Evolutionary conservation across 2,888 invertebrate species (phyloP).

Genomic region (Hemithea aestivaria): DNA sequence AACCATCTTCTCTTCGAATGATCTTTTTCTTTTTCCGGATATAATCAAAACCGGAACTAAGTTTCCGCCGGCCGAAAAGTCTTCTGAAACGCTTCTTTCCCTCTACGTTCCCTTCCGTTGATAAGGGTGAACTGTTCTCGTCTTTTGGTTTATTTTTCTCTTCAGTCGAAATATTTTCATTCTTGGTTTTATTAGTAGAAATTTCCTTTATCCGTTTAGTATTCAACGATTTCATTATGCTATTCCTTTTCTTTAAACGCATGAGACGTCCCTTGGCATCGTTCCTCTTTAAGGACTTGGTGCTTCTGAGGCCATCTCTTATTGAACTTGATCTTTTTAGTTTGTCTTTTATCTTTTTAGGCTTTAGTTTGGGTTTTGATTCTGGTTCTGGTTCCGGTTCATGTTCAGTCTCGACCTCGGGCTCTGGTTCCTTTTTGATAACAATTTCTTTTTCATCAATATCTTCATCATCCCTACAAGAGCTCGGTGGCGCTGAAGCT

Average conservation of each 20-base stretch:
- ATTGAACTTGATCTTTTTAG: constrained; percentile 64
- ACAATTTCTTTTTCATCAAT: constrained; percentile 46
- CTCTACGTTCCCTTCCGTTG: constrained; percentile 53
- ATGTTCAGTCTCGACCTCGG: not conserved
- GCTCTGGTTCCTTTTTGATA: constrained; percentile 53
- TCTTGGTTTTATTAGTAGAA: constrained; percentile 52
- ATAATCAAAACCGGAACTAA: constrained; percentile 92
- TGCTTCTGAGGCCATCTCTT: constrained; percentile 70
- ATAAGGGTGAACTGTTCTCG: constrained; percentile 45
- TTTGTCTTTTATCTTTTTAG: constrained; percentile 68
- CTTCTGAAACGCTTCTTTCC: constrained; percentile 79
- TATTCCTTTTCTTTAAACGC: constrained; percentile 71
- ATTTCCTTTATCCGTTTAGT: constrained; percentile 67
- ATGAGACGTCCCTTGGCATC: constrained; percentile 67
- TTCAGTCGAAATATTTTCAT: constrained; percentile 49
- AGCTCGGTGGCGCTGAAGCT: constrained; percentile 88
- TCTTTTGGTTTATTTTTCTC: constrained; percentile 69
- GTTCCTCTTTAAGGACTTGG: constrained; percentile 66
- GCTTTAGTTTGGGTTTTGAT: constrained; percentile 58
- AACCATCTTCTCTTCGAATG: constrained; percentile 74
- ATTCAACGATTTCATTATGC: constrained; percentile 62
- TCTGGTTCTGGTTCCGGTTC: constrained; percentile 32
- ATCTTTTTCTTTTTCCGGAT: constrained; percentile 93
- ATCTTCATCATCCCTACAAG: constrained; percentile 72
- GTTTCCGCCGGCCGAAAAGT: constrained; percentile 84